Conservation (phyloP, 2,113 vertebrate species). For the Gobius niger region DNA sequence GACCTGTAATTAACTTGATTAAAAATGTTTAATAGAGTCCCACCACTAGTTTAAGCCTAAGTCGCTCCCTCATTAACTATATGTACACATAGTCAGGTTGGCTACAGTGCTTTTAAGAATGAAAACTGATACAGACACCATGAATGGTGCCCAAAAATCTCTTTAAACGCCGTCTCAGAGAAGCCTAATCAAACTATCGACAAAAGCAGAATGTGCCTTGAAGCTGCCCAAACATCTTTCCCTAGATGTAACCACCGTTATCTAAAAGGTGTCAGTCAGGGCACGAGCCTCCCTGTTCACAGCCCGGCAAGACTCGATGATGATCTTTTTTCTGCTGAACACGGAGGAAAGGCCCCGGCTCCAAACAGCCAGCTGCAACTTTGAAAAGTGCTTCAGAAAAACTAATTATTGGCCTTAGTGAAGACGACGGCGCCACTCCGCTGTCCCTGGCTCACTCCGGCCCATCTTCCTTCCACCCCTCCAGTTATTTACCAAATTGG, state of each 20-base stretch:
- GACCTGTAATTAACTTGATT: too few relatives aligned
- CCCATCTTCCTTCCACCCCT: slow-evolving; percentile 6
- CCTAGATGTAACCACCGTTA: not conserved
- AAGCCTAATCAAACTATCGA: slow-evolving; percentile 22
- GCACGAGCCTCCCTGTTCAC: not conserved
- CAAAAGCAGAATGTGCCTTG: slow-evolving; percentile 20
- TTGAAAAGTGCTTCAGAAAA: slow-evolving; percentile 12
- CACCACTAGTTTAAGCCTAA: too few relatives aligned
- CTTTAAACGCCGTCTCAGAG: slow-evolving; percentile 17
- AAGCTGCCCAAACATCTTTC: slow-evolving; percentile 14
- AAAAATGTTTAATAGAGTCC: too few relatives aligned
- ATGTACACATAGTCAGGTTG: too few relatives aligned
- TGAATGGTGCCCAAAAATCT: too few relatives aligned
- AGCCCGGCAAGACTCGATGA: not conserved
- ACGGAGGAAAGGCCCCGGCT: not conserved
- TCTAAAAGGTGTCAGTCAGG: not conserved
- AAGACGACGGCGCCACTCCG: not conserved
- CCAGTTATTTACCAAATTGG: slow-evolving; percentile 34
- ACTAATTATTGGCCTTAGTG: slow-evolving; percentile 9
- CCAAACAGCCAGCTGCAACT: slow-evolving; percentile 4
- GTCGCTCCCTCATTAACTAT: too few relatives aligned
- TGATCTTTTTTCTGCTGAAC: not conserved
- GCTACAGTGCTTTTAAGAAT: too few relatives aligned
- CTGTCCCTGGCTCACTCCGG: slow-evolving; percentile 7
- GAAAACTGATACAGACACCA: too few relatives aligned